Evolutionary conservation across 2,797 vertebrate species (phyloP).

Genomic region (Acanthis flammea): DNA sequence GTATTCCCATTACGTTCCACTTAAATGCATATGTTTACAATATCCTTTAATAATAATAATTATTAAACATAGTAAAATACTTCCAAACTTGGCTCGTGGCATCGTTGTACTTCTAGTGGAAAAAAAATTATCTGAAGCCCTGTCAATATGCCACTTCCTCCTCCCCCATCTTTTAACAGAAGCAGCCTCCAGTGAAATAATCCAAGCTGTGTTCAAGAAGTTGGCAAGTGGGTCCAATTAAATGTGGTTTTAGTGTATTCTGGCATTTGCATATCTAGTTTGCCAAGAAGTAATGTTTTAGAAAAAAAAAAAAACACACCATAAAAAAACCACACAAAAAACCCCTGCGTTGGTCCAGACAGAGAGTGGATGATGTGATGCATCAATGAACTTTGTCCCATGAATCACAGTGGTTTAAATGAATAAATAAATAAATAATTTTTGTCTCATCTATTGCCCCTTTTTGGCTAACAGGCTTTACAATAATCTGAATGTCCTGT

Average conservation of each 20-base stretch:
- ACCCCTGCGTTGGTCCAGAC: conserved; percentile 62
- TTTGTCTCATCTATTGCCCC: background rate
- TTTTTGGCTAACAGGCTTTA: conserved; percentile 25
- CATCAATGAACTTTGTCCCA: conserved; percentile 66
- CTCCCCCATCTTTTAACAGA: conserved; percentile 83
- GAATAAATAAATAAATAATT: background rate
- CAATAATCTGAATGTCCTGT: background rate
- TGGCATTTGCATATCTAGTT: conserved; percentile 82
- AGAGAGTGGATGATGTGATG: conserved; percentile 65
- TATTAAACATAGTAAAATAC: conserved; percentile 84
- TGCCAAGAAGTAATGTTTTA: conserved; percentile 83
- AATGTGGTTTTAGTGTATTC: conserved; percentile 86
- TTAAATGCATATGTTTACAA: conserved; percentile 82
- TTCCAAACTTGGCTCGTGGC: conserved; percentile 79
- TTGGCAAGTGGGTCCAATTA: conserved; percentile 85
- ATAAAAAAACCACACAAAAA: conserved; percentile 48
- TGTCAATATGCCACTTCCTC: conserved; percentile 82
- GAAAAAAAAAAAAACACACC: background rate
- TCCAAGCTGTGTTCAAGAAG: conserved; percentile 85
- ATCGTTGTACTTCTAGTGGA: conserved; percentile 76
- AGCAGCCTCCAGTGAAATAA: conserved; percentile 83
- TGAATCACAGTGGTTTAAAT: conserved; percentile 50
- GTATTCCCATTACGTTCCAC: conserved; percentile 66
- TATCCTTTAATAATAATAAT: conserved; percentile 82
- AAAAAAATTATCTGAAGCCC: conserved; percentile 75